Evolutionary conservation across 2,797 vertebrate species (phyloP), one percentile per base, ranked within the genome.

Genomic region (Orestias chungarensis): DNA sequence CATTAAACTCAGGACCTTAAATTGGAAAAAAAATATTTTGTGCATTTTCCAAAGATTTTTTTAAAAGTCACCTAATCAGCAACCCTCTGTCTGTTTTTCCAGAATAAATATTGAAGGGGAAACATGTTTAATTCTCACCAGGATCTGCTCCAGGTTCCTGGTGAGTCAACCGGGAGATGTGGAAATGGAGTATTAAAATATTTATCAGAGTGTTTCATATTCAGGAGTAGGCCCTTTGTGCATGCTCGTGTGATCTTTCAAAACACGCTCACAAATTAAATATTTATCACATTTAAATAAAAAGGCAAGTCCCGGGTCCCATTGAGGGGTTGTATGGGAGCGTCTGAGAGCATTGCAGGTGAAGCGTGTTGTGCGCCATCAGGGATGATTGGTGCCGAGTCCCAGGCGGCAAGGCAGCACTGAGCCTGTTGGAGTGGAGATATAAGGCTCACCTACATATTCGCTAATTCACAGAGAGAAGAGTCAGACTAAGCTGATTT

Each of bases 241-340:
- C 89, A 82, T 90, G 92, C 92, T 90, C 71, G 71, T 95, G 93
- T 95, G 94, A 95, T 95, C 93, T 93, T 90, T 91, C 72, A 88
- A 91, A 94, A 94, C 94, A 93, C 91, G 87, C 94, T 94, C 70
- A 68, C 90, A 91, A 92, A 95, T 95, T 89, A 95, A 95, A 94
- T 94, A 95, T 95, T 94, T 93, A 95, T 93, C 73, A 23, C 80
- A 85, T 93, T 95, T 93, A 95, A 95, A 95, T 95, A 94, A 94
- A 94, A 93, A 89, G 91, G 79, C 78, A 49, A 92, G 85, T 66
- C 78, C 79, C 50, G 47, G 78, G 79, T 87, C 90, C 86, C 33
- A 44, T 68, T 33, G 42, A 80, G 76, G 68, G 71, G 64, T 70
- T 52, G 64, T 68, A 55, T 50, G 62, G 68, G 74, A 67, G 76